Evolutionary conservation across 2,797 vertebrate species (phyloP), one percentile per base, ranked within the genome.

Genomic region (Eulemur coronatus): DNA sequence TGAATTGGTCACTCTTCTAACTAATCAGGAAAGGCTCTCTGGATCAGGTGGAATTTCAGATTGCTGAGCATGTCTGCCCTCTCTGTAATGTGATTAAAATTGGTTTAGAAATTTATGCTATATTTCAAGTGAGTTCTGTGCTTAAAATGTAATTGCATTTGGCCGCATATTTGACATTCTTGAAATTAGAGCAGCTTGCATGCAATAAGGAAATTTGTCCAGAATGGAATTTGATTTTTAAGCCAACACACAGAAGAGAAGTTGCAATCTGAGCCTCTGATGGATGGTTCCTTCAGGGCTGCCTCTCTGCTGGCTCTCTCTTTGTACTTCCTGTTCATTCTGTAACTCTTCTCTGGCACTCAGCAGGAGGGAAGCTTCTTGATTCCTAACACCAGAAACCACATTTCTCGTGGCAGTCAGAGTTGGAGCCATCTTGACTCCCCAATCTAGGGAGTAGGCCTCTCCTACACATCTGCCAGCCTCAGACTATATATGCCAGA

Each of bases 31-130:
- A 72, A 91, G 91, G 57, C 61, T 94, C 89, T 90, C 81, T 84
- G 76, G 70, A 82, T 96, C 92, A 95, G 91, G 88, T 94, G 78
- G 91, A 86, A 94, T 93, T 97, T 95, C 95, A 96, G 89, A 86
- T 93, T 95, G 78, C 91, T 48, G 79, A 95, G 55, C 96, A 82
- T 95, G 95, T 94, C 93, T 96, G 91, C 91, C 86, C 89, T 97
- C 88, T 97, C 82, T 94, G 89, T 97, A 97, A 98, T 97, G 89
- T 97, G 96, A 97, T 97, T 98, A 98, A 97, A 97, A 98, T 97
- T 91, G 95, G 93, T 97, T 98, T 97, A 82, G 93, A 97, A 96
- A 97, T 96, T 91, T 96, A 81, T 91, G 89, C 93, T 97, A 89
- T 94, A 95, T 97, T 98, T 97, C 97, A 96, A 97, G 95, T 85